Conservation (phyloP, 2,888 invertebrate species). For the Sminthurinus aureus region DNA sequence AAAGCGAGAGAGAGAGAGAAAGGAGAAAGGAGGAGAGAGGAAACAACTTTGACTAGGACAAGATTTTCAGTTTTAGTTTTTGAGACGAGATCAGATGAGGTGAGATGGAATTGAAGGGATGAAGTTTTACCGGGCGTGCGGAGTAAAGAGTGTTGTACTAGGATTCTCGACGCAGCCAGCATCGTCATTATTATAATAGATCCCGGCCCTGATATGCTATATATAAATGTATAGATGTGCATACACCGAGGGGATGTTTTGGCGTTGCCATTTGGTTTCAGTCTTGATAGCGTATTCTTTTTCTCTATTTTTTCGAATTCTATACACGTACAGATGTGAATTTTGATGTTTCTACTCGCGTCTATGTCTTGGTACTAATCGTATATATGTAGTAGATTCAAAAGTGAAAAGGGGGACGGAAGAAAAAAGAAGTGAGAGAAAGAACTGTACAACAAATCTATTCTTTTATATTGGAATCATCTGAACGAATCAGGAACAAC, state of each 20-base stretch:
- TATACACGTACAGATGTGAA: conserved; percentile 31
- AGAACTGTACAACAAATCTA: neutral
- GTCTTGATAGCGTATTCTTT: conserved; percentile 1
- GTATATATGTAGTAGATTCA: neutral
- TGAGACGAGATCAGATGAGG: conserved; percentile 1
- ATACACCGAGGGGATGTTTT: neutral
- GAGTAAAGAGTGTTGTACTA: neutral
- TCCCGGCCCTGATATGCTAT: too few species aligned
- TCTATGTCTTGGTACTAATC: conserved; percentile 8
- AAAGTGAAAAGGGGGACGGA: conserved; percentile 6
- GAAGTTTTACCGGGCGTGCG: conserved; percentile 11
- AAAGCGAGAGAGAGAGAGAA: neutral
- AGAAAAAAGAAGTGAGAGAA: neutral
- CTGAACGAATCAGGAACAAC: neutral
- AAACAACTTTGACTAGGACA: conserved; percentile 22
- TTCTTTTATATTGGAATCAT: neutral
- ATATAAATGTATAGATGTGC: too few species aligned
- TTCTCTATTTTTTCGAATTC: conserved; percentile 15
- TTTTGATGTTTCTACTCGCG: conserved; percentile 30
- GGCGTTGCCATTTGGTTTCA: neutral
- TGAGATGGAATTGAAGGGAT: conserved; percentile 26
- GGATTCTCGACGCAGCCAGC: neutral
- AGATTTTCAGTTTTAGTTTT: conserved; percentile 11
- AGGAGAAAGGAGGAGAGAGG: neutral
- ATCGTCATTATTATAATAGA: neutral